Evolutionary conservation across 2,888 invertebrate genomes (phyloP), one percentile per base, ranked within the genome.

Genomic region (Volucella bombylans): DNA sequence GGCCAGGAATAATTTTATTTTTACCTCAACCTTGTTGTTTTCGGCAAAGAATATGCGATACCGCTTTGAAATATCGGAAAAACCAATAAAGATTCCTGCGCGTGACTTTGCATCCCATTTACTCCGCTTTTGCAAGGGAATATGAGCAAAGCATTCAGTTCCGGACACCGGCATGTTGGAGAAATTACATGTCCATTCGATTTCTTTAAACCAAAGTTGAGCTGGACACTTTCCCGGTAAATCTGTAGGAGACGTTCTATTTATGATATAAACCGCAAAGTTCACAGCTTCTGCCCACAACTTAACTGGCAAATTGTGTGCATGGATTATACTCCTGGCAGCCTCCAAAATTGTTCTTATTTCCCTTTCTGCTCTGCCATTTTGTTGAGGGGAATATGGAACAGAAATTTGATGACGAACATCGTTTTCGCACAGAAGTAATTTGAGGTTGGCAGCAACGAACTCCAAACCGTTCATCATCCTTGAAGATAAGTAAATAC

Each of bases 221-320:
- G 81, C 87, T 39, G 89, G 88, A 59, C 87, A 86, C 69, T 87
- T 88, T n/a, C 80, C 52, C n/a, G 79, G 50, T 6, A 86, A 72
- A 18, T 74, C 23, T 47, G 83, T 88, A 31, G 86, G 86, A 41
- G 87, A 88, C 1, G 82, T 89, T 45, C 89, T 82, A 65, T 91
- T 91, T 6, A 90, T 74, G 15, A 90, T 73, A 78, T 89, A 90
- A 0, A 88, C 88, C 10, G 89, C 89, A 74, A 88, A 89, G 8
- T 88, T 87, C 0, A 90, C 88, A 1, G 91, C 90, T 85, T 91
- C 91, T 10, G 90, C 90, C 91, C 90, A 91, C 3, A 90, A 85
- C 14, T 86, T 86, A 39, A 87, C 65, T 39, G 78, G 54, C 8
- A 89, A 31, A 0, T 87, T 87, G 73, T 78, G 81, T 8, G 76